Base-by-base conservation (phyloP, 2,888 invertebrate species). In the Eupeodes latifasciatus region DNA sequence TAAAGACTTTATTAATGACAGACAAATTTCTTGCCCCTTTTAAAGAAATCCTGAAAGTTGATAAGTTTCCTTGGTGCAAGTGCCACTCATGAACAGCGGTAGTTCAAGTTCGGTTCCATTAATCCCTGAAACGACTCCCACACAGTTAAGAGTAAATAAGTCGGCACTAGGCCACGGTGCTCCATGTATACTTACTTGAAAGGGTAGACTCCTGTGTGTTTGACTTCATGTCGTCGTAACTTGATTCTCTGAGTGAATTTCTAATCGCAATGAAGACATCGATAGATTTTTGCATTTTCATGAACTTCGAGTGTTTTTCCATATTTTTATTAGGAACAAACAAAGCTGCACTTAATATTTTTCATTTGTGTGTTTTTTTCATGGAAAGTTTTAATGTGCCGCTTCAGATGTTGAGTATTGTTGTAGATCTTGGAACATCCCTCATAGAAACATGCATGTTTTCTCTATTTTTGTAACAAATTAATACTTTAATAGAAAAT, bases 341-440 rank as follows among this genome's bases (percentile, higher is more conserved):
- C 79, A 5, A 92, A 79, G 3, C 85, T 82, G 67, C 94, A 94
- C 10, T 91, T 90, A 0, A 92, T 77, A 12, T 89, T 91, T 69
- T 91, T 92, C 10, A 79, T 82, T 10, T 88, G 85, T 0, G 88
- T 83, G 2, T 51, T 44, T 6, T 93, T 92, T 89, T 94, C 93
- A 90, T 95, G 95, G 4, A 92, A 93, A 72, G 92, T 94, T 64
- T 94, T 93, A 64, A 94, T 90, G 90, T 96, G 96, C 0, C 96
- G 94, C 91, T 95, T 95, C 69, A 96, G 92, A 91, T 96, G 96
- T 11, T 95, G 95, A 80, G 94, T 94, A 90, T 94, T 95, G 3
- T 95, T 94, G 85, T 96, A 96, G 1, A 94, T 93, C 91, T 96
- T 96, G 5, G 91, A 90, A 90, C 96, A 96, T 53, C 94, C 94